Conservation (phyloP, 1,140 invertebrate genomes). For the Teleogryllus occipitalis region DNA sequence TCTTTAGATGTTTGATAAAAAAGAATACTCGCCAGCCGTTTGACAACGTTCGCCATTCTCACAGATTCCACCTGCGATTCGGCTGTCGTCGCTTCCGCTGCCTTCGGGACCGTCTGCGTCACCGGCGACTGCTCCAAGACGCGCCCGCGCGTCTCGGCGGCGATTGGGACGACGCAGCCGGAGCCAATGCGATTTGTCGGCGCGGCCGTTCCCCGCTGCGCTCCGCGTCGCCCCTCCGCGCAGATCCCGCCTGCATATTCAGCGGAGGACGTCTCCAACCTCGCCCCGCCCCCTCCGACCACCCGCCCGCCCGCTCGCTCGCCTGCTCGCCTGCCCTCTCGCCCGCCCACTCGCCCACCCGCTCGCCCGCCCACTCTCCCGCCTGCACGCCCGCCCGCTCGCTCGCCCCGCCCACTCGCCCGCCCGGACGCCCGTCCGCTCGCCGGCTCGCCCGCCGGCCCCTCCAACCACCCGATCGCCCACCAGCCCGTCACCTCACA, state of each 20-base stretch:
- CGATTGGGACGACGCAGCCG: neutral
- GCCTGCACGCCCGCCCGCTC: neutral
- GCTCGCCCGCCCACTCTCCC: too few species aligned
- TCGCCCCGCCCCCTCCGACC: too few species aligned
- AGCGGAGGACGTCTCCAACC: neutral
- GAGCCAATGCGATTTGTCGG: neutral
- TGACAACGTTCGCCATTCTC: too few species aligned
- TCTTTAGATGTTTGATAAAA: too few species aligned
- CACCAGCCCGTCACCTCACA: neutral
- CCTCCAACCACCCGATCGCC: too few species aligned
- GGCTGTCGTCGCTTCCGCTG: neutral
- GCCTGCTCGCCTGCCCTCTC: too few species aligned
- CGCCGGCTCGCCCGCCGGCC: neutral
- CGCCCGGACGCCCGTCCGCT: neutral
- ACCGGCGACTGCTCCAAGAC: neutral
- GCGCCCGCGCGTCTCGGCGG: neutral
- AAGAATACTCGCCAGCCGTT: too few species aligned
- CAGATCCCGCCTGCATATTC: neutral
- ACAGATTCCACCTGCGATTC: neutral
- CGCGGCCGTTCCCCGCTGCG: neutral
- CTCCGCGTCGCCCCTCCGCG: too few species aligned
- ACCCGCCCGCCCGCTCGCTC: too few species aligned
- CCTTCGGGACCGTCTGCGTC: neutral
- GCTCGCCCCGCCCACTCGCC: neutral
- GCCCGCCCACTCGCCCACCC: too few species aligned